These are phyloP conservation scores for Caenorhabditis sp. DNA, from an alignment of 2,888 invertebrate genomes.

Conservation along the genomic window DNA sequence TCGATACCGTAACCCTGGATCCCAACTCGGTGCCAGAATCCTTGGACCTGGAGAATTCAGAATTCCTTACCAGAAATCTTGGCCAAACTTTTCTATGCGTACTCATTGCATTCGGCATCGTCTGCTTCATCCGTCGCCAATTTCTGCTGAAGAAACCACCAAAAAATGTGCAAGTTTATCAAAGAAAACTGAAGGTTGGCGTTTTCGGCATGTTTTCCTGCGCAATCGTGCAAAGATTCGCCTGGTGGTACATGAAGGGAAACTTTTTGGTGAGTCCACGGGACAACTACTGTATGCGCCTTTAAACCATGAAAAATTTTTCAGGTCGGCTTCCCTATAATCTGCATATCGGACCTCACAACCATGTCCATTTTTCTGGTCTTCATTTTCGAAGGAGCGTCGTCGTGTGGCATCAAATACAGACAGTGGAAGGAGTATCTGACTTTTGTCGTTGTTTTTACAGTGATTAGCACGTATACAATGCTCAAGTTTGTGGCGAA, in stretches of 20 bases:
- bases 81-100: neutral
- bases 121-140: neutral
- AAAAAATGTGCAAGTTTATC: neutral
- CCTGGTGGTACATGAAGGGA: neutral
- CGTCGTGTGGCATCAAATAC: neutral
- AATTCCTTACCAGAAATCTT: neutral
- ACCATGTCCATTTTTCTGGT: neutral
- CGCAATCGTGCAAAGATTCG: neutral
- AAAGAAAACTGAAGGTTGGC: neutral
- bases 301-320: neutral
- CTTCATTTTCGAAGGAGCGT: neutral
- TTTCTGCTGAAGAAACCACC: neutral
- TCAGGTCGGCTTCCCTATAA: neutral
- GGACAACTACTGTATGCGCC: neutral
- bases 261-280: neutral
- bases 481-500: neutral
- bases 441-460: neutral
- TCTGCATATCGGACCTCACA: neutral
- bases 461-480: constrained; percentile 11
- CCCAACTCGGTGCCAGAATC: neutral
- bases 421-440: constrained; percentile 19
- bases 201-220: neutral
- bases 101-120: neutral
- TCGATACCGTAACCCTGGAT: neutral
- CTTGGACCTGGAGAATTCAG: neutral